Percentiles rank a stretch among this genome's conserved stretches.
These are phyloP conservation scores for Piaya cayana DNA, from an alignment of 2,113 vertebrate genomes.

Conservation along the genomic window DNA sequence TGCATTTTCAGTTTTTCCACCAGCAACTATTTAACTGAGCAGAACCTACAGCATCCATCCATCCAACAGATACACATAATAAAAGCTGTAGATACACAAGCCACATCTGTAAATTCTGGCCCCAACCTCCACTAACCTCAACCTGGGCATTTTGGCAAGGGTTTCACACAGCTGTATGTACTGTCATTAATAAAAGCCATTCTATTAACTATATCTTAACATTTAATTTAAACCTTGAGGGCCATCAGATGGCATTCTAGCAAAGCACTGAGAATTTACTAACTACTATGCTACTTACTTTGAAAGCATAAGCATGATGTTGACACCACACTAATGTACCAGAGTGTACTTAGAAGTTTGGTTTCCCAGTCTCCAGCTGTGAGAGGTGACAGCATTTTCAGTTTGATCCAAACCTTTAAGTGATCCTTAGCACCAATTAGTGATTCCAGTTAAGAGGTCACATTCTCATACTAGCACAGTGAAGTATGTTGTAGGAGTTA, in stretches of 20 bases:
- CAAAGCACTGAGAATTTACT: not conserved
- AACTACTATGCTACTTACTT: not conserved
- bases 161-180: not conserved
- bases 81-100: not conserved
- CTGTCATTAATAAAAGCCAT: not conserved
- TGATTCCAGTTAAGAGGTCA: not conserved
- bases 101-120: not conserved
- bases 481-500: not conserved
- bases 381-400: not conserved
- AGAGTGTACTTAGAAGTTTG: not conserved
- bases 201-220: not conserved
- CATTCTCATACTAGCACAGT: not conserved
- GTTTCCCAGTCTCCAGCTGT: not conserved
- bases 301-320: not conserved
- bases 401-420: not conserved
- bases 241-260: not conserved
- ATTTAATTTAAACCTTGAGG: not conserved
- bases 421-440: not conserved
- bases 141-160: not conserved
- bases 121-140: not conserved
- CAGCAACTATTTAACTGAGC: not conserved
- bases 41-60: not conserved
- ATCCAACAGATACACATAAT: not conserved
- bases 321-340: not conserved
- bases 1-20: not conserved